Evolutionary conservation across 2,113 vertebrate genomes (phyloP).

Genomic region (Microcebus griseorufus): DNA sequence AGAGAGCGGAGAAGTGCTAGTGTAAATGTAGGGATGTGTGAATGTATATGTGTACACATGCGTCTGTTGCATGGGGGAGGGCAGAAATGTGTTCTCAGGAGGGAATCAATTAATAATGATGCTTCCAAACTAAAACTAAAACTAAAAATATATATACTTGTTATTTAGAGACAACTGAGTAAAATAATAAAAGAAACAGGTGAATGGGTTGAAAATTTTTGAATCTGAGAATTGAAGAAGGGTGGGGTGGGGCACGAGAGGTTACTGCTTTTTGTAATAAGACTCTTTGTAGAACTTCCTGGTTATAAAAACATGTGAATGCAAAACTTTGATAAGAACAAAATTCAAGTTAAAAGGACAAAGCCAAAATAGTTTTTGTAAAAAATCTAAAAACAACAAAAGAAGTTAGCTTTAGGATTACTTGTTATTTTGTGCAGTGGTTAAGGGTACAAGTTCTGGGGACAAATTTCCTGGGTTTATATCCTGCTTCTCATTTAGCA

Average conservation of each 20-base stretch:
- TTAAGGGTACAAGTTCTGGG: background rate
- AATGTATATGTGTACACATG: background rate
- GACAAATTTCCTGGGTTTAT: background rate
- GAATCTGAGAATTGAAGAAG: background rate
- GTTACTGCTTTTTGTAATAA: background rate
- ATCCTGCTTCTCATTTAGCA: background rate
- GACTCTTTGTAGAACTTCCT: background rate
- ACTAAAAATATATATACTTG: background rate
- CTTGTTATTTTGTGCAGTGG: background rate
- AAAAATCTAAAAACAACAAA: background rate
- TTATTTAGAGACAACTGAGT: background rate
- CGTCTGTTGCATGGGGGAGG: background rate
- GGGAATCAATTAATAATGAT: background rate
- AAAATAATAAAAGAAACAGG: background rate
- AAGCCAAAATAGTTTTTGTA: background rate
- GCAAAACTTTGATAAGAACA: background rate
- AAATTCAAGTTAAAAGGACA: background rate
- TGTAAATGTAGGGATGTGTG: no score
- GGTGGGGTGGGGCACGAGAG: fast-evolving
- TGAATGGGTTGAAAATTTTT: background rate
- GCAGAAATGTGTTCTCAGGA: background rate
- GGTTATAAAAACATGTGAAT: background rate
- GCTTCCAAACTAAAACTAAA: background rate
- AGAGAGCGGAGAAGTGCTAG: background rate
- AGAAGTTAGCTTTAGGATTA: background rate